Conservation (phyloP, 2,888 invertebrate species). For the Autographa pulchrina region DNA sequence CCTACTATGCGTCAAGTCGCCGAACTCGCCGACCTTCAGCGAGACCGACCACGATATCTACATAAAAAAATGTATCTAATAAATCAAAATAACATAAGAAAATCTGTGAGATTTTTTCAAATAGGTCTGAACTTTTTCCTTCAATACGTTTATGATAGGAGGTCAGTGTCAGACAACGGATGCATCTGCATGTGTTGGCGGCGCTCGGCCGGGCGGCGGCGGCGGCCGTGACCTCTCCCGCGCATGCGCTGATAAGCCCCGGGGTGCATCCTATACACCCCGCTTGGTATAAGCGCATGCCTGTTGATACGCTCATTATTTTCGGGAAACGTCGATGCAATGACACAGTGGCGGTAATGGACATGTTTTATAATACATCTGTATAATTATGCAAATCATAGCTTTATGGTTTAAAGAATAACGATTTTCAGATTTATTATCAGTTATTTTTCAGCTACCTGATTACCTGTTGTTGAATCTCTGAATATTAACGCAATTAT, state of each 20-base stretch:
- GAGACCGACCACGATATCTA: too few species aligned
- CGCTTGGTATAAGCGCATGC: conserved; percentile 27
- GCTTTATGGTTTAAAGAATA: too few species aligned
- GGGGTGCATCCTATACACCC: conserved; percentile 31
- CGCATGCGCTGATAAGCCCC: conserved; percentile 43
- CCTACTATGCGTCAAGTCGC: not conserved
- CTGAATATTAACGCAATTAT: too few species aligned
- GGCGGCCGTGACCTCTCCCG: conserved; percentile 38
- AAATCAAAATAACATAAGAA: not conserved
- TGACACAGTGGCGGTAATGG: too few species aligned
- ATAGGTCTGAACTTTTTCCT: conserved; percentile 2
- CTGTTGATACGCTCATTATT: conserved; percentile 38
- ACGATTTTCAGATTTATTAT: too few species aligned
- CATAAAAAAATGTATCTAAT: too few species aligned
- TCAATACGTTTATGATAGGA: conserved; percentile 27
- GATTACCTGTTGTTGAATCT: too few species aligned
- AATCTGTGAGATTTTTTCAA: not conserved
- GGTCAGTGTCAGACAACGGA: conserved; percentile 59
- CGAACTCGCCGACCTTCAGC: too few species aligned
- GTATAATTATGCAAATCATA: too few species aligned
- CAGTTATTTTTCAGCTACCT: too few species aligned
- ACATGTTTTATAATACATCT: too few species aligned
- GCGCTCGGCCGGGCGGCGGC: conserved; percentile 9
- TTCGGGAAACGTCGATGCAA: conserved; percentile 2
- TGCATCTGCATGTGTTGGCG: conserved; percentile 48